Conservation (phyloP, 2,797 vertebrate species). For the Parauchenoglanis punctatus region DNA sequence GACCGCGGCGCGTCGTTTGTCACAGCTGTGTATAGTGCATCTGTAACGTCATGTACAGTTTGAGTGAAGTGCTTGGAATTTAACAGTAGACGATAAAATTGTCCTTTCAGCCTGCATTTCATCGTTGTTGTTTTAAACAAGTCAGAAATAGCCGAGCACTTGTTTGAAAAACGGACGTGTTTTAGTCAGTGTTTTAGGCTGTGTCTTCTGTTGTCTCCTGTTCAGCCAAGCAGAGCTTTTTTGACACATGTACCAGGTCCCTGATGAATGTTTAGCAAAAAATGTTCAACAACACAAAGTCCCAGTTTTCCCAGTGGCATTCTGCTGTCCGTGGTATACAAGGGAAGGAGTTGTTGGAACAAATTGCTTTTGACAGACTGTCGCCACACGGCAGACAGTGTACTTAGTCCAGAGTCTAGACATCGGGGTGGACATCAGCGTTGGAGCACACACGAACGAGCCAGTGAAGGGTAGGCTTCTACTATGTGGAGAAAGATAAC, state of each 20-base stretch:
- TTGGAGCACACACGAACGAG: neutral
- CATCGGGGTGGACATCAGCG: slow-evolving; percentile 14
- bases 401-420: slow-evolving; percentile 31
- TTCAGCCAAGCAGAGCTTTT: slow-evolving; percentile 22
- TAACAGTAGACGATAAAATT: neutral
- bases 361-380: slow-evolving; percentile 53
- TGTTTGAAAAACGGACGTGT: neutral
- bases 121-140: neutral
- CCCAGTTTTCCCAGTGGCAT: slow-evolving; percentile 47
- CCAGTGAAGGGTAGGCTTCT: neutral
- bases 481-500: neutral
- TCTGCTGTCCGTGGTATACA: slow-evolving; percentile 42
- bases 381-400: slow-evolving; percentile 48
- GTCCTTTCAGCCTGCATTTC: neutral
- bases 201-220: slow-evolving; percentile 2
- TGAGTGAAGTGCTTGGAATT: neutral
- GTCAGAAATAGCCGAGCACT: neutral
- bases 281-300: slow-evolving; percentile 52
- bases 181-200: neutral
- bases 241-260: slow-evolving; percentile 56
- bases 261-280: slow-evolving; percentile 44
- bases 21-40: neutral
- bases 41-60: neutral
- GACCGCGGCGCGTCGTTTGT: neutral
- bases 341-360: slow-evolving; percentile 51